These are phyloP conservation scores for Yponomeuta plumbellus DNA, from an alignment of 2,888 invertebrate genomes.

Conservation along the genomic window DNA sequence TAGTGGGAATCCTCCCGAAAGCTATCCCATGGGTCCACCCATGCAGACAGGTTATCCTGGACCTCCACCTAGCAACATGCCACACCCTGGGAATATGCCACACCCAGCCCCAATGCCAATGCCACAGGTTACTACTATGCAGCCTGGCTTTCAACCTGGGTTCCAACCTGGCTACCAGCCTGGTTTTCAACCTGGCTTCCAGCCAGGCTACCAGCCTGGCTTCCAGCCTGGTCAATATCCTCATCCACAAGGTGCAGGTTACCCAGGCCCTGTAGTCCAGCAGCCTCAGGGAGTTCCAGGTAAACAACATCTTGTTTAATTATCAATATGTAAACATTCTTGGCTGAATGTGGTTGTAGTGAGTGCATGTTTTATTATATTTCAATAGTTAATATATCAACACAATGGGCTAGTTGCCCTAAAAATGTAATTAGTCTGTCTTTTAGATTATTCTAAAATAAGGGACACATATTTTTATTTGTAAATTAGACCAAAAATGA, in stretches of 20 bases:
- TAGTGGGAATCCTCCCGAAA: slow-evolving; percentile 33
- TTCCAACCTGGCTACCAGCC: slow-evolving; percentile 53
- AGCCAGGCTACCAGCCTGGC: slow-evolving; percentile 27
- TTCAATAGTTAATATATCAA: too few species aligned
- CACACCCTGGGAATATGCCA: slow-evolving; percentile 34
- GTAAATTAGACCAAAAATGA: too few species aligned
- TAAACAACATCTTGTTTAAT: too few species aligned
- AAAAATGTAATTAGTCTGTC: too few species aligned
- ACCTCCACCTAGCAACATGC: slow-evolving; percentile 33
- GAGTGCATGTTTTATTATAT: too few species aligned
- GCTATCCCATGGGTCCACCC: slow-evolving; percentile 1
- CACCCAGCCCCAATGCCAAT: slow-evolving; percentile 34
- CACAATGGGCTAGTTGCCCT: too few species aligned
- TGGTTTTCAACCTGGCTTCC: slow-evolving; percentile 44
- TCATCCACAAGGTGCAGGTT: slow-evolving; percentile 31
- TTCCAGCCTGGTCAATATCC: slow-evolving; percentile 31
- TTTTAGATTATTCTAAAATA: too few species aligned
- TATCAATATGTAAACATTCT: too few species aligned
- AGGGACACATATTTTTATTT: too few species aligned
- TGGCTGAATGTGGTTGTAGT: too few species aligned
- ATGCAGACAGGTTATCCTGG: slow-evolving; percentile 26
- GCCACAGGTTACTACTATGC: slow-evolving; percentile 54
- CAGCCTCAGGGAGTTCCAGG: slow-evolving; percentile 23
- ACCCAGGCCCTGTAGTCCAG: slow-evolving; percentile 38
- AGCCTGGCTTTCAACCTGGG: slow-evolving; percentile 57